Evolutionary conservation across 2,888 invertebrate species (phyloP).

Genomic region (Phortica magna): DNA sequence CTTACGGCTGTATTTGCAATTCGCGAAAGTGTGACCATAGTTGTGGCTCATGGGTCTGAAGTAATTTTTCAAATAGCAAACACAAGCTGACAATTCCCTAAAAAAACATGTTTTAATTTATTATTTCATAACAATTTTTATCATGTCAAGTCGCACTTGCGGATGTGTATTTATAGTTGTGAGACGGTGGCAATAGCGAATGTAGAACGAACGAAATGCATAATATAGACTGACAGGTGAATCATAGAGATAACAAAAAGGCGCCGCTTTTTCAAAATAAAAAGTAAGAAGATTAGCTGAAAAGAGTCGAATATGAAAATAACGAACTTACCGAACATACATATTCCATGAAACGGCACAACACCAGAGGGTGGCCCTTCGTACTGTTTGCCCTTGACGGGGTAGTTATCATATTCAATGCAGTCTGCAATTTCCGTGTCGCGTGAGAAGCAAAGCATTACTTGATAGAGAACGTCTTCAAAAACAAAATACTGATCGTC

Average conservation of each 20-base stretch:
- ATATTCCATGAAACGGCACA: slow-evolving; percentile 97
- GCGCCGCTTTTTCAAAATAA: slow-evolving; percentile 85
- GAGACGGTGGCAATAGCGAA: slow-evolving; percentile 93
- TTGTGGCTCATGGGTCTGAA: slow-evolving; percentile 93
- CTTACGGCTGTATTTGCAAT: slow-evolving; percentile 94
- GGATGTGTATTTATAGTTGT: slow-evolving; percentile 95
- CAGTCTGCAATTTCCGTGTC: slow-evolving; percentile 89
- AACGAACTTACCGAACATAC: slow-evolving; percentile 91
- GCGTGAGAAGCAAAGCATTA: slow-evolving; percentile 94
- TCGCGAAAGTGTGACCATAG: slow-evolving; percentile 95
- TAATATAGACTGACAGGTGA: slow-evolving; percentile 92
- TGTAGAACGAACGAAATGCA: slow-evolving; percentile 93
- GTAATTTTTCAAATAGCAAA: slow-evolving; percentile 90
- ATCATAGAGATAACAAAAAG: slow-evolving; percentile 95
- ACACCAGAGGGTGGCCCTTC: slow-evolving; percentile 92
- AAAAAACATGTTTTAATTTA: not conserved
- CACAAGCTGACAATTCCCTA: slow-evolving; percentile 93
- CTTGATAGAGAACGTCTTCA: slow-evolving; percentile 96
- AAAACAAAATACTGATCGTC: slow-evolving; percentile 99
- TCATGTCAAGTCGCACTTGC: slow-evolving; percentile 79
- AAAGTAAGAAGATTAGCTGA: not conserved
- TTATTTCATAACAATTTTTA: not conserved
- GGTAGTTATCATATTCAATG: slow-evolving; percentile 80
- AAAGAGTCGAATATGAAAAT: not conserved
- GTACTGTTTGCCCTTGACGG: slow-evolving; percentile 75